Evolutionary conservation across 2,888 invertebrate genomes (phyloP).

Genomic region (Tanytarsus gracilentus): DNA sequence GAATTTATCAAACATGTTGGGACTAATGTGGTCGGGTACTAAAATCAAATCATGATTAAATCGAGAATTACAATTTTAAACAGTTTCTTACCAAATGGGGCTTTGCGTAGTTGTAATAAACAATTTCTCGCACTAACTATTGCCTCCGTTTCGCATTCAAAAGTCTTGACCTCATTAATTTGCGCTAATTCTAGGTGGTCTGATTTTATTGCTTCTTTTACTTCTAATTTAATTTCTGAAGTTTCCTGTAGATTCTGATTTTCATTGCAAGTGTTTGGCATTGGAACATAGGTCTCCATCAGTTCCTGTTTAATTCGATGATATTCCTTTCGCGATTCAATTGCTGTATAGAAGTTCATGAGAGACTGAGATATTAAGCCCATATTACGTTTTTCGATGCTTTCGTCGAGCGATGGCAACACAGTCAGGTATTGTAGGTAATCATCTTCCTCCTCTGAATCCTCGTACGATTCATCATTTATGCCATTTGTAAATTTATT

Average conservation of each 20-base stretch:
- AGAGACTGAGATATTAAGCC: not conserved
- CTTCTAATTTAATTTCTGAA: not conserved
- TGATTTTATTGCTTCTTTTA: not conserved
- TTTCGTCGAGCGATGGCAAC: not conserved
- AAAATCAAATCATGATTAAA: not conserved
- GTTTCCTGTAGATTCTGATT: not conserved
- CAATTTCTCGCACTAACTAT: not conserved
- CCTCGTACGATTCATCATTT: not conserved
- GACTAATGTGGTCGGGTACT: constrained; percentile 1
- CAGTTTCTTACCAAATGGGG: constrained; percentile 3
- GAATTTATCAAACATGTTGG: not conserved
- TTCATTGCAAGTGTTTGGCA: not conserved
- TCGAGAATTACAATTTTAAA: not conserved
- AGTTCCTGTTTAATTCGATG: constrained; percentile 9
- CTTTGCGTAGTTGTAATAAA: not conserved
- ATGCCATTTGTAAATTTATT: constrained; percentile 6
- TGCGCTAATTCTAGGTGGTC: not conserved
- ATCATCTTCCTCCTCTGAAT: constrained; percentile 13
- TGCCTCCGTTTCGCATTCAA: no score
- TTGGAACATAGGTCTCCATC: not conserved
- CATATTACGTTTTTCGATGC: not conserved
- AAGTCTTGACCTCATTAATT: not conserved
- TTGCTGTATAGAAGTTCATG: not conserved
- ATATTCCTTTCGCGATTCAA: constrained; percentile 13
- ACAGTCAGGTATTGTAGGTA: constrained; percentile 2